phyloP scores from a whole-genome alignment of 2,888 invertebrate species.

The Monoplex corrugatus region DNA sequence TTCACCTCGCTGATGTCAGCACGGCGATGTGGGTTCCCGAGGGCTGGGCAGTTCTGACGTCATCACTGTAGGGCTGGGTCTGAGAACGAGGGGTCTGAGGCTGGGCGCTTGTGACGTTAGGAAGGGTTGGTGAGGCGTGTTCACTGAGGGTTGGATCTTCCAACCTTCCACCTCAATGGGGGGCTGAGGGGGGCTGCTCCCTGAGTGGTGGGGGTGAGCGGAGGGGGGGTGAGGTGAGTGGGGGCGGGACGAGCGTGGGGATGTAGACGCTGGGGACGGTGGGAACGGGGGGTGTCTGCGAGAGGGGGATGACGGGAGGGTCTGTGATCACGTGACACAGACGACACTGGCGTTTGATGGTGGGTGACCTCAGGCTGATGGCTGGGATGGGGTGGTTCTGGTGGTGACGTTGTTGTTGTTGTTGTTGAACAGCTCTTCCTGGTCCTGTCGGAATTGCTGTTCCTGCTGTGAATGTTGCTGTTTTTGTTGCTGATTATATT shows the following conservation, averaged over 20 bases:
- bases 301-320: not conserved
- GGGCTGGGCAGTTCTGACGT: conserved; percentile 46
- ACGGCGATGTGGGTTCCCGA: not conserved
- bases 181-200: not conserved
- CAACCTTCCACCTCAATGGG: no score
- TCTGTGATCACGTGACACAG: not conserved
- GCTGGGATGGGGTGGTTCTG: not conserved
- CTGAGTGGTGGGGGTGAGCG: not conserved
- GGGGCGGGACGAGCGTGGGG: not conserved
- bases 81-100: not conserved
- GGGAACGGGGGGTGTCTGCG: not conserved
- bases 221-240: not conserved
- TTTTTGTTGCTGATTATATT: not conserved
- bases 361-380: not conserved
- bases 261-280: not conserved
- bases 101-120: not conserved
- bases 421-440: not conserved
- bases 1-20: conserved; percentile 54
- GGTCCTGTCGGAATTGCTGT: not conserved
- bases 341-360: not conserved
- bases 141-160: not conserved
- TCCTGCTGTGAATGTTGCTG: not conserved
- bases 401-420: not conserved
- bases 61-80: not conserved
- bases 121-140: not conserved